Percentiles rank a stretch among this genome's conserved stretches.
These are phyloP conservation scores for Tigriopus californicus DNA, from an alignment of 2,888 invertebrate genomes.

Conservation along the genomic window DNA sequence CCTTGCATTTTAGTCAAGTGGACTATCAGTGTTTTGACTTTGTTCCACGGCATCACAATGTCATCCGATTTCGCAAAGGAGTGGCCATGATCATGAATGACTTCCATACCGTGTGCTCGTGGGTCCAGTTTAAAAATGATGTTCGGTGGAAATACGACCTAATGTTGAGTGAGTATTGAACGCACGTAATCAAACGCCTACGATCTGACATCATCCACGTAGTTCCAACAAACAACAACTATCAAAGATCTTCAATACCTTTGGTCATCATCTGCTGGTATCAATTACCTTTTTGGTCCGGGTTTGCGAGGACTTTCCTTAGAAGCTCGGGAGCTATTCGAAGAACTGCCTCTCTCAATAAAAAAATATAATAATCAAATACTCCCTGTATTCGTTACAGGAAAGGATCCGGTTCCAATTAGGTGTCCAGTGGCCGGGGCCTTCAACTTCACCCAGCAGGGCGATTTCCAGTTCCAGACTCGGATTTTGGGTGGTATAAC, in stretches of 20 bases:
- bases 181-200: too few species aligned
- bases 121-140: slow-evolving; percentile 72
- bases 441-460: slow-evolving; percentile 75
- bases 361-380: slow-evolving; percentile 8
- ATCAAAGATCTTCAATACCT: too few species aligned
- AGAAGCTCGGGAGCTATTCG: background rate
- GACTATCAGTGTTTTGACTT: slow-evolving; percentile 95
- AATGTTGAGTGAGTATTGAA: slow-evolving; percentile 37
- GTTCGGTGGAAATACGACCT: slow-evolving; percentile 65
- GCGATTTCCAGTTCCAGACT: slow-evolving; percentile 76
- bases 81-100: slow-evolving; percentile 71
- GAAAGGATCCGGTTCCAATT: slow-evolving; percentile 74
- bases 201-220: too few species aligned
- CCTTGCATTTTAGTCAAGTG: slow-evolving; percentile 55
- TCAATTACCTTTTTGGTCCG: too few species aligned
- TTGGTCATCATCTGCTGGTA: too few species aligned
- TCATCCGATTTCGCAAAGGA: slow-evolving; percentile 74
- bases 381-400: slow-evolving; percentile 24
- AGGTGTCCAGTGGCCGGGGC: slow-evolving; percentile 92
- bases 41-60: slow-evolving; percentile 81
- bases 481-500: slow-evolving; percentile 91
- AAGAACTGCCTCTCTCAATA: background rate
- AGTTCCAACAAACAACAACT: too few species aligned
- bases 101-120: slow-evolving; percentile 80
- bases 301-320: too few species aligned